Evolutionary conservation across 2,888 invertebrate species (phyloP).

Genomic region (Steinernema hermaphroditum): DNA sequence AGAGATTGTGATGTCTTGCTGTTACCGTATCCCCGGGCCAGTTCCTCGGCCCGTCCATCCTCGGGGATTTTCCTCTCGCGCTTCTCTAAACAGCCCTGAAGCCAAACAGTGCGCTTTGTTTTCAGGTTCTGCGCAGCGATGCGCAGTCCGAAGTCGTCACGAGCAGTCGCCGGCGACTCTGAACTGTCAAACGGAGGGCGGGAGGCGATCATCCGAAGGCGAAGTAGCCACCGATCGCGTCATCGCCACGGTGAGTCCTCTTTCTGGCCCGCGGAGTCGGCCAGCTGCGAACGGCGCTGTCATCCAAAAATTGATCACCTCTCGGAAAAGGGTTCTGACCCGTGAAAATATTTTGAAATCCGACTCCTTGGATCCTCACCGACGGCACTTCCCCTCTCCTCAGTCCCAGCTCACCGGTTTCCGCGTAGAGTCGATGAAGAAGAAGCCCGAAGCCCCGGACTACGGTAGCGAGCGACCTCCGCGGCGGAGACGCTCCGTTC

Average conservation of each 20-base stretch:
- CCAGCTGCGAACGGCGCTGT: slow-evolving; percentile 9
- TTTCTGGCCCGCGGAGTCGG: background rate
- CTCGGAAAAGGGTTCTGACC: background rate
- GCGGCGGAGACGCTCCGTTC: background rate
- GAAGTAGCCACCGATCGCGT: slow-evolving; percentile 11
- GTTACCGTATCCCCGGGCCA: no score
- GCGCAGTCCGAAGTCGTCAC: background rate
- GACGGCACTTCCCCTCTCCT: slow-evolving; percentile 2
- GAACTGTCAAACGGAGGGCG: slow-evolving; percentile 4
- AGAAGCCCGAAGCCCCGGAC: background rate
- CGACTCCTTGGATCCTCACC: background rate
- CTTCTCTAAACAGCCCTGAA: no score
- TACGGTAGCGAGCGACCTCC: background rate
- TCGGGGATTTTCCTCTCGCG: no score
- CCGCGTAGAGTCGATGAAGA: background rate
- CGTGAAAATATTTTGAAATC: slow-evolving; percentile 27
- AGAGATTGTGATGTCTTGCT: no score
- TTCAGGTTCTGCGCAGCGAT: slow-evolving; percentile 26
- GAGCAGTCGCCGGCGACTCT: slow-evolving; percentile 20
- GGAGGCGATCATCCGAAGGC: slow-evolving; percentile 1
- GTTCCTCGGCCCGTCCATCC: no score
- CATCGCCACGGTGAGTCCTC: slow-evolving; percentile 24
- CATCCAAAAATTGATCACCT: background rate
- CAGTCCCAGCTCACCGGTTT: background rate
- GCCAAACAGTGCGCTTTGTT: background rate